These are phyloP conservation scores for Paramuricea clavata DNA, from an alignment of 92 coral and sea anemone species.

Conservation along the genomic window DNA sequence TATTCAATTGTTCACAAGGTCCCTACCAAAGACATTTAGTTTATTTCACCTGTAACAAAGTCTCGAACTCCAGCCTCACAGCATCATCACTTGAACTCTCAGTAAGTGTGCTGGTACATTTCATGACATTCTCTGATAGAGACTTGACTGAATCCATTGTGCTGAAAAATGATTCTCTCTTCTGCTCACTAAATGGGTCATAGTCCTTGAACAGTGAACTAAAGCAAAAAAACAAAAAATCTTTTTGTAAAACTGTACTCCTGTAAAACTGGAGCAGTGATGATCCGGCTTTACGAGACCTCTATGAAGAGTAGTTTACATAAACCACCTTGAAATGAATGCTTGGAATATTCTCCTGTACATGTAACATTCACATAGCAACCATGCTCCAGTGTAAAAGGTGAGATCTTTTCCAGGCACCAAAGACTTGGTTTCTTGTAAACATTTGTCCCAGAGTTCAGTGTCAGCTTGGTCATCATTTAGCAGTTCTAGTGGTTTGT, in stretches of 20 bases:
- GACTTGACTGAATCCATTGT: conserved; percentile 76
- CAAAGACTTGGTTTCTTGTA: conserved; percentile 71
- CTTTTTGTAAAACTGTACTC: not conserved
- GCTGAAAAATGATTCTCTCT: conserved; percentile 78
- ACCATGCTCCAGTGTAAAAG: conserved; percentile 92
- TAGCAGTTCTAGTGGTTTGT: conserved; percentile 72
- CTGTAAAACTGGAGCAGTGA: not conserved
- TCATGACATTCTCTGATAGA: conserved; percentile 75
- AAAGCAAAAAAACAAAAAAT: conserved; percentile 5
- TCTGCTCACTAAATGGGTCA: conserved; percentile 91
- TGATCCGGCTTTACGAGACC: too few relatives aligned
- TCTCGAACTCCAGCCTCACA: conserved; percentile 73
- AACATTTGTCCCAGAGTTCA: conserved; percentile 78
- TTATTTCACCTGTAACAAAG: conserved; percentile 79
- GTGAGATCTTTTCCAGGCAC: conserved; percentile 70
- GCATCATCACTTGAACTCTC: conserved; percentile 41
- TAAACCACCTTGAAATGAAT: conserved; percentile 73
- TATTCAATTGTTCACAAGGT: too few relatives aligned
- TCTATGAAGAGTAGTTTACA: too few relatives aligned
- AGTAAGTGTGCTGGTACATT: conserved; percentile 48
- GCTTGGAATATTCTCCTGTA: conserved; percentile 96
- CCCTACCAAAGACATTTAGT: not conserved
- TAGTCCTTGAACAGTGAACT: conserved; percentile 84
- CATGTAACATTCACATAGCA: conserved; percentile 87
- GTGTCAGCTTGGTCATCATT: conserved; percentile 77